phyloP scores from a whole-genome alignment of 1,140 invertebrate species.

The Drosophila teissieri region DNA sequence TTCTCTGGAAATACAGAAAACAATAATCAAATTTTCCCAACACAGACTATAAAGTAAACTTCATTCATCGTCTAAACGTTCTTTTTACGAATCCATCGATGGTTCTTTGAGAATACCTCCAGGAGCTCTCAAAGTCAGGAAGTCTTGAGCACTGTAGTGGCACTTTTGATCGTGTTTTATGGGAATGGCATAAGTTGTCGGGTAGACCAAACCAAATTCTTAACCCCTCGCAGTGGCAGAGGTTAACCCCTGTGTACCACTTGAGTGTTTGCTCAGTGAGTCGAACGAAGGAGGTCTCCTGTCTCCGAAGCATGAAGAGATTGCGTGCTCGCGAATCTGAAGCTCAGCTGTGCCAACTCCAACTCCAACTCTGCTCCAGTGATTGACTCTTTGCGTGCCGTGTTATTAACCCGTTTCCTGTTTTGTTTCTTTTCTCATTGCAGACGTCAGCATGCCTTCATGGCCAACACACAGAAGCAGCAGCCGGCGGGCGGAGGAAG shows the following conservation, averaged over 20 bases:
- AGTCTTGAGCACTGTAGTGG: conserved; percentile 35
- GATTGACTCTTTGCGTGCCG: conserved; percentile 70
- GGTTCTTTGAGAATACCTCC: conserved; percentile 11
- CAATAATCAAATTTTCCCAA: background rate
- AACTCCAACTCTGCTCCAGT: conserved; percentile 1
- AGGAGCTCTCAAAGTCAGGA: conserved; percentile 38
- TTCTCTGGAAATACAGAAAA: background rate
- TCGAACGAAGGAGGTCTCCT: conserved; percentile 39
- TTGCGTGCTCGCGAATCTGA: conserved; percentile 57
- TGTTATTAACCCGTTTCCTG: conserved; percentile 69
- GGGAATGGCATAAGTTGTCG: conserved; percentile 18
- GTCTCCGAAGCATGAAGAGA: conserved; percentile 68
- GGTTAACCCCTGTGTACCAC: conserved; percentile 39
- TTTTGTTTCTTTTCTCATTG: conserved; percentile 52
- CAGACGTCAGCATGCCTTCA: conserved; percentile 85
- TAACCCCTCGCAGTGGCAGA: conserved; percentile 17
- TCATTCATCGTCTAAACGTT: conserved; percentile 22
- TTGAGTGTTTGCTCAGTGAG: conserved; percentile 70
- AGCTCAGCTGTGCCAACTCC: conserved; percentile 44
- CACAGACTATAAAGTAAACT: background rate
- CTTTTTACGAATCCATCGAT: conserved; percentile 19
- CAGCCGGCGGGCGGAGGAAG: conserved; percentile 66
- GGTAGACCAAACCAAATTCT: conserved; percentile 5
- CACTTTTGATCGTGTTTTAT: conserved; percentile 36
- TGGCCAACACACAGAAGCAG: conserved; percentile 82